Percentiles rank a stretch among this genome's conserved stretches.
Conservation (phyloP, 1,140 invertebrate species). For the Antheraea mylitta region DNA sequence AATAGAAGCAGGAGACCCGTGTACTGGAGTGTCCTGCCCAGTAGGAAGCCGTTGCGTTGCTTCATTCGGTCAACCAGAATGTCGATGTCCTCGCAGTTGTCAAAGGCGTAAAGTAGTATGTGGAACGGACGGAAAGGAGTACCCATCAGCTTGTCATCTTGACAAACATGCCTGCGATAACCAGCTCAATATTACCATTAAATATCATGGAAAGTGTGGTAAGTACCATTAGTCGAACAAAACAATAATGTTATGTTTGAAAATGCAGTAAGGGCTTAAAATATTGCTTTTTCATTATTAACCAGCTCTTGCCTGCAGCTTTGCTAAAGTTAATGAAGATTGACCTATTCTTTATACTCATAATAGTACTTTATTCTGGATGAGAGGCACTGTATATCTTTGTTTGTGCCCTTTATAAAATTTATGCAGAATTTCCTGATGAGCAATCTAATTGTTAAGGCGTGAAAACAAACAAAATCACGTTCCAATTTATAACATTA, state of each 20-base stretch:
- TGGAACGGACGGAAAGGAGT: conserved; percentile 86
- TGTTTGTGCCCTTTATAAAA: too few species aligned
- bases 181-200: conserved; percentile 87
- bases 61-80: conserved; percentile 86
- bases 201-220: conserved; percentile 95
- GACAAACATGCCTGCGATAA: conserved; percentile 86
- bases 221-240: conserved; percentile 61
- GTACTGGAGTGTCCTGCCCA: conserved; percentile 84
- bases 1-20: conserved; percentile 88
- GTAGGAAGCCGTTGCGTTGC: conserved; percentile 88
- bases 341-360: too few species aligned
- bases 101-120: conserved; percentile 84
- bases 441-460: too few species aligned
- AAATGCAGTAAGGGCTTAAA: neutral
- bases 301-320: too few species aligned
- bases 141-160: conserved; percentile 89
- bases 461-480: too few species aligned
- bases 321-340: too few species aligned
- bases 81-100: conserved; percentile 89
- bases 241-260: neutral
- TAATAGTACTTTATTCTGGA: too few species aligned
- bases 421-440: too few species aligned
- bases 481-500: too few species aligned
- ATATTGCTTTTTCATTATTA: too few species aligned
- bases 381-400: too few species aligned